Conservation (phyloP, 2,113 vertebrate species). For the Chlamydotis undulata region DNA sequence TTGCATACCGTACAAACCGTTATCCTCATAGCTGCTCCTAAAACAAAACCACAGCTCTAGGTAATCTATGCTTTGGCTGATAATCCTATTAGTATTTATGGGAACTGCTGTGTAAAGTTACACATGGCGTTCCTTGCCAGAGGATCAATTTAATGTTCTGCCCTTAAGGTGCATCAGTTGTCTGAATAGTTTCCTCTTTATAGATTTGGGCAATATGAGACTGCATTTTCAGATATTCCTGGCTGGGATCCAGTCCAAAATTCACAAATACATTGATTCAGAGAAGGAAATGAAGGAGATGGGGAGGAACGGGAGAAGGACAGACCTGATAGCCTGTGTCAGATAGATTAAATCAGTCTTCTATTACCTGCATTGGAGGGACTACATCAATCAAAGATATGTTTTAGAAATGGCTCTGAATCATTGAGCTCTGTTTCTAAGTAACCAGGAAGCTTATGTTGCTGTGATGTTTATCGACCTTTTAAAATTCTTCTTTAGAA, state of each 20-base stretch:
- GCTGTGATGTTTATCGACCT: not conserved
- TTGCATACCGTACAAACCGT: not conserved
- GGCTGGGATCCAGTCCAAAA: slow-evolving; percentile 63
- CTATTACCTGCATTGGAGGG: not conserved
- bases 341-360: slow-evolving; percentile 44
- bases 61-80: slow-evolving; percentile 10
- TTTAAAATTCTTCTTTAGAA: not conserved
- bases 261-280: slow-evolving; percentile 73
- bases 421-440: slow-evolving; percentile 27
- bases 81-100: slow-evolving; percentile 62
- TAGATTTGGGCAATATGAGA: slow-evolving; percentile 67
- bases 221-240: slow-evolving; percentile 65
- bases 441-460: not conserved
- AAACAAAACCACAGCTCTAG: not conserved
- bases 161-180: slow-evolving; percentile 50
- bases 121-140: slow-evolving; percentile 57
- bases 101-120: slow-evolving; percentile 65
- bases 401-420: slow-evolving; percentile 28
- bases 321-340: slow-evolving; percentile 31
- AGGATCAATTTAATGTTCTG: slow-evolving; percentile 66
- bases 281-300: slow-evolving; percentile 46
- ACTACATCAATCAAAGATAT: not conserved
- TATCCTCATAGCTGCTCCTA: not conserved
- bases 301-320: slow-evolving; percentile 22
- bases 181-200: slow-evolving; percentile 75